phyloP scores from a whole-genome alignment of 2,797 vertebrate genomes.

The Sternarchorhynchus goeldii region DNA sequence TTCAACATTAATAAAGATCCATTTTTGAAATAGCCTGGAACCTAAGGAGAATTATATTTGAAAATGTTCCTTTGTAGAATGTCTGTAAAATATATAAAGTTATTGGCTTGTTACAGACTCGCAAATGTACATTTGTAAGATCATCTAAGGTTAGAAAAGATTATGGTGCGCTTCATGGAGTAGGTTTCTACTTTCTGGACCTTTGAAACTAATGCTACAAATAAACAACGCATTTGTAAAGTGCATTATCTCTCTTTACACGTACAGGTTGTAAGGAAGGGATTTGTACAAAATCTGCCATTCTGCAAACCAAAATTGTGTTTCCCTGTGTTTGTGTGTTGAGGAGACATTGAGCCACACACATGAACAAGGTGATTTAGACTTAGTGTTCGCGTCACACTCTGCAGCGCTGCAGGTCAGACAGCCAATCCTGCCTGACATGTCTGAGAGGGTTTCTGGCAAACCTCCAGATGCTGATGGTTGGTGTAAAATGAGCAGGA shows the following conservation, averaged over 20 bases:
- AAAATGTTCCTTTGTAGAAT: not conserved
- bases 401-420: not conserved
- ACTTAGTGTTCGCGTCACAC: not conserved
- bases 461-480: constrained; percentile 24
- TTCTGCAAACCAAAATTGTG: not conserved
- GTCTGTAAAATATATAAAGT: too few species aligned
- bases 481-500: constrained; percentile 4
- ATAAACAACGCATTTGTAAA: not conserved
- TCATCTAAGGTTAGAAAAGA: not conserved
- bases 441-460: constrained; percentile 42
- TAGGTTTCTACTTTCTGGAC: not conserved
- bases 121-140: too few species aligned
- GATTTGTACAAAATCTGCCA: constrained; percentile 10
- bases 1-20: not conserved
- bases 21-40: not conserved
- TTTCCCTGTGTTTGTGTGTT: too few species aligned
- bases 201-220: not conserved
- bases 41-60: not conserved
- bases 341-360: not conserved
- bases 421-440: not conserved
- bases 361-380: constrained; percentile 25
- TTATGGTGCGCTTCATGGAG: not conserved
- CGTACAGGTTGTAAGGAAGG: not conserved
- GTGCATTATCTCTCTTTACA: not conserved
- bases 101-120: too few species aligned